Conservation (phyloP, 2,113 vertebrate species). For the Seriola dumerili region DNA sequence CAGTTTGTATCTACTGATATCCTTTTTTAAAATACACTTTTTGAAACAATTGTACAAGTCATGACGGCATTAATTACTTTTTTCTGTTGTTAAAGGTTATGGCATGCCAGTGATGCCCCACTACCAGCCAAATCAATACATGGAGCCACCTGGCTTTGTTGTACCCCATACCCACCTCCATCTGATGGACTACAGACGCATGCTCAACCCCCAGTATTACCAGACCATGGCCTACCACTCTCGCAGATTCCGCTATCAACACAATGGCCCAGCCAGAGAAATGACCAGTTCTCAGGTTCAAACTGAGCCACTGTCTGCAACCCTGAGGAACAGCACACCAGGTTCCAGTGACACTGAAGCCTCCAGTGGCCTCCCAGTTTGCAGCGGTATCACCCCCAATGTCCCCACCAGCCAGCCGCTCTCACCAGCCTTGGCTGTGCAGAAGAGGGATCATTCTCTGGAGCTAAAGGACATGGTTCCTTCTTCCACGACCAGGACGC, state of each 20-base stretch:
- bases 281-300: slow-evolving; percentile 83
- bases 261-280: slow-evolving; percentile 55
- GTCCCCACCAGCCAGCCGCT: not conserved
- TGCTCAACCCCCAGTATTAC: slow-evolving; percentile 81
- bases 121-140: slow-evolving; percentile 74
- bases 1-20: too few relatives aligned
- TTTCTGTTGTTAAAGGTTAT: slow-evolving; percentile 68
- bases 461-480: not conserved
- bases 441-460: slow-evolving; percentile 14
- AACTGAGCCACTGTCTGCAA: slow-evolving; percentile 73
- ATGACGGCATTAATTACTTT: too few relatives aligned
- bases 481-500: not conserved
- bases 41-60: too few relatives aligned
- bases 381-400: not conserved
- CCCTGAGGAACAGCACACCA: slow-evolving; percentile 16
- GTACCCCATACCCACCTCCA: slow-evolving; percentile 82
- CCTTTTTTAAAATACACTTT: too few relatives aligned
- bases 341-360: not conserved
- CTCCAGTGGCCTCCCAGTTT: not conserved
- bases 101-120: slow-evolving; percentile 78
- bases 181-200: slow-evolving; percentile 83
- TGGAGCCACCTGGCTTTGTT: slow-evolving; percentile 82
- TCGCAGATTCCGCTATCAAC: slow-evolving; percentile 81
- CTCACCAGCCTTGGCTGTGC: slow-evolving; percentile 12
- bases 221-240: slow-evolving; percentile 84